Conservation (phyloP, 2,797 vertebrate species). For the Hydrophis major region DNA sequence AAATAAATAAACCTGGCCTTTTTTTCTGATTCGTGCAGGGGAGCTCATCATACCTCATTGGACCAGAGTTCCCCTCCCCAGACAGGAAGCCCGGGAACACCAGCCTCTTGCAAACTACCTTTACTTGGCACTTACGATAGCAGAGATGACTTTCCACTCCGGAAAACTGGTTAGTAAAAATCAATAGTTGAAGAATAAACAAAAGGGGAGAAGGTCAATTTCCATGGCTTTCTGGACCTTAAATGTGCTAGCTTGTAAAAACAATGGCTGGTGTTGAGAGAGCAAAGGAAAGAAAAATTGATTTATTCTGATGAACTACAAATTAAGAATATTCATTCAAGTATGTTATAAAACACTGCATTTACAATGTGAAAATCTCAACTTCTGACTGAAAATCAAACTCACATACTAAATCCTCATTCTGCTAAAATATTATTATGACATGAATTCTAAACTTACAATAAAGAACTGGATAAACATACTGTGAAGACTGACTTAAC, state of each 20-base stretch:
- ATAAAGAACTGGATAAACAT: background rate
- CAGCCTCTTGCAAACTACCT: slow-evolving; percentile 82
- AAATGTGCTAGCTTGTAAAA: background rate
- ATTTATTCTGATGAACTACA: background rate
- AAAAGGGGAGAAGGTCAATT: background rate
- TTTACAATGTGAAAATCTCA: background rate
- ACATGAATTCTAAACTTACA: background rate
- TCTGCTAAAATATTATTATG: background rate
- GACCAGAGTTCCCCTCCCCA: slow-evolving; percentile 86
- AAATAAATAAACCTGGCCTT: background rate
- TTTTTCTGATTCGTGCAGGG: slow-evolving; percentile 58
- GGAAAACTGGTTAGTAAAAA: slow-evolving; percentile 76
- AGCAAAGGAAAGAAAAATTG: background rate
- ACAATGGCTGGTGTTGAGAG: background rate
- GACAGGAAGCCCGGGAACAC: slow-evolving; percentile 82
- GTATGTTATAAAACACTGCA: background rate
- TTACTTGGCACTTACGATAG: slow-evolving; percentile 81
- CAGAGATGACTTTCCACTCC: slow-evolving; percentile 83
- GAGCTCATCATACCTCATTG: slow-evolving; percentile 83
- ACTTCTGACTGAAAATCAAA: background rate
- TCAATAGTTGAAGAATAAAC: background rate
- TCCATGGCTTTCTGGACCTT: background rate
- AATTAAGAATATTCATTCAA: background rate
- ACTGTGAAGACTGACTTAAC: background rate
- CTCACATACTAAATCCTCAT: background rate